Base-by-base conservation (phyloP, 2,888 invertebrate genomes). In the Nomada goodeniana region DNA sequence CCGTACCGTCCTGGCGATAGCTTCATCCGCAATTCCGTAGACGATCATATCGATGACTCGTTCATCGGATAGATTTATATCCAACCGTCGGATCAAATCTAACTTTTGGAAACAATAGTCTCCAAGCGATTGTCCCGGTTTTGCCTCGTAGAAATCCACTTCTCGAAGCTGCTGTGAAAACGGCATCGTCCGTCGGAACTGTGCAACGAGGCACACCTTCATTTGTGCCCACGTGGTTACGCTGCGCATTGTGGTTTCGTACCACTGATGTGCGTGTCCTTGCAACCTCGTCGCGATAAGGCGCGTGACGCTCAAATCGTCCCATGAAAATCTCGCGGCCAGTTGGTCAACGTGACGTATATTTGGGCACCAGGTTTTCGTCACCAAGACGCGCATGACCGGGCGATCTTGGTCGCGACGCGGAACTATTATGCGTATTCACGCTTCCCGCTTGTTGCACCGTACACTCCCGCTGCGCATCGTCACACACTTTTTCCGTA, bases 101-200 rank as follows among this genome's bases (percentile, higher is more conserved):
- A 81, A 1, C 9, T 77, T 81, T n/a, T 77, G 64, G 13, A 77
- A 69, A 13, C 77, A 77, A 10, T 77, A 69, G 9, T 77, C 77
- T 0, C 77, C 60, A 0, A 77, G 9, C 0, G 72, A 2, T 2
- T 64, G 64, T 3, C 73, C 72, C 1, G 78, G 55, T 3, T 29
- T 29, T 2, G 61, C 26, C 10, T 73, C 57, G 7, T 77, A 81
- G 0, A 42, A 2, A 2, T 63, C 73, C 1, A 69, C 69, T 18
- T 69, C 73, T 11, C 23, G 50, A 0, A 81, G 52, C 13, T 72
- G 10, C 13, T 13, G 53, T 2, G 13, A 42, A 7, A 81, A 77
- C 0, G 76, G 61, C 20, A 69, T 69, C 11, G 57, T 44, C n/a
- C 69, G 26, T 2, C 26, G 68, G 26, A 47, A 69, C 15, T 59